Evolutionary conservation across 2,888 invertebrate species (phyloP), one percentile per base, ranked within the genome.

Genomic region (Cremastobaeus sp.): DNA sequence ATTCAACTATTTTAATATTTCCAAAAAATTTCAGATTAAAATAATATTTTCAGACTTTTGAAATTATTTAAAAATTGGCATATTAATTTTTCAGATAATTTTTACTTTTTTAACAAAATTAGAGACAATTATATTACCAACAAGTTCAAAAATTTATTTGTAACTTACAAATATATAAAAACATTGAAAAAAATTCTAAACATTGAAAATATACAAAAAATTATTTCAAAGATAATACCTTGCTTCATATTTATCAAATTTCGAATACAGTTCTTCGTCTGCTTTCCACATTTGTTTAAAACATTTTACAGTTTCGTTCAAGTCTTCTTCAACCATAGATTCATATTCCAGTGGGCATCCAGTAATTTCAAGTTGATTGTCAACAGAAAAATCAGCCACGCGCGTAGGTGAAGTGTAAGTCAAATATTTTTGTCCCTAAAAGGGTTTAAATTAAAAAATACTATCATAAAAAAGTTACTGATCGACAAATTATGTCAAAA

Each of bases 321-420:
- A 43, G 28, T 64, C 28, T 0, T 64, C 52, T 35, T 52, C 34
- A 14, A 35, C 14, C 1, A 64, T 11, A 14, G 52, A 28, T 2
- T 64, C 12, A 35, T 52, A 64, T 28, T 64, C 52, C 12, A 64
- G n/a, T 14, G 64, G 64, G 4, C n/a, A 45, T 5, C 64, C 64
- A 12, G 52, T 64, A 3, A 52, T 54, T 34, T 64, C 64, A 2
- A 64, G 5, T 2, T 43, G n/a, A 9, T n/a, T n/a, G n/a, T n/a
- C n/a, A n/a, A n/a, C n/a, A n/a, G n/a, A n/a, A n/a, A n/a, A n/a
- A n/a, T n/a, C n/a, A n/a, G n/a, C n/a, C n/a, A n/a, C n/a, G n/a
- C n/a, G n/a, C n/a, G n/a, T n/a, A n/a, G n/a, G n/a, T n/a, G n/a
- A n/a, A n/a, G n/a, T n/a, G n/a, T n/a, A n/a, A n/a, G n/a, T n/a